A percentile compares a stretch with the other conserved stretches of the same genome.
phyloP scores from a whole-genome alignment of 2,797 vertebrate genomes.

The Sylvilagus floridanus region DNA sequence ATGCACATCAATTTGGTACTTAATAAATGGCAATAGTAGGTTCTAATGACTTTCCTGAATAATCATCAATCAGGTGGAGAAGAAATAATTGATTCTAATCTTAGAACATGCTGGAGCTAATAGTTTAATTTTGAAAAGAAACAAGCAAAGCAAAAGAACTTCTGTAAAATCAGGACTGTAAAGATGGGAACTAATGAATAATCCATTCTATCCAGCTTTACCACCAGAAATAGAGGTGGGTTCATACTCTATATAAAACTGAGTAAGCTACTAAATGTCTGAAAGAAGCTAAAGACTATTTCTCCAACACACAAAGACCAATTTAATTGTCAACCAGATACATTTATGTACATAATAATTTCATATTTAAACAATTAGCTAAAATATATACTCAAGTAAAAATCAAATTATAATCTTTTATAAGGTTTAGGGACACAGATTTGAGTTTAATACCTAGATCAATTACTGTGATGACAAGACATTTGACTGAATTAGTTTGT shows the following conservation, averaged over 20 bases:
- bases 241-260: background rate
- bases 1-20: rapidly evolving
- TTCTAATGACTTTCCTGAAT: background rate
- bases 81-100: background rate
- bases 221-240: background rate
- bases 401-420: conserved; percentile 59
- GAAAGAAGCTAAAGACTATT: background rate
- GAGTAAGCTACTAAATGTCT: background rate
- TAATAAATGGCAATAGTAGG: background rate
- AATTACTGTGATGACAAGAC: conserved; percentile 14
- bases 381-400: conserved; percentile 22
- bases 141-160: background rate
- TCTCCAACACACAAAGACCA: background rate
- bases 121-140: background rate
- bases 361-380: conserved; percentile 61
- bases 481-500: background rate
- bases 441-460: conserved; percentile 30
- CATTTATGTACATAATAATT: conserved; percentile 40
- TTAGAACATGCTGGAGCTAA: background rate
- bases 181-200: background rate
- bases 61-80: background rate
- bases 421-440: background rate
- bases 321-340: background rate
- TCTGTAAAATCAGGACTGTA: background rate
- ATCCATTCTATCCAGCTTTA: background rate